Conservation (phyloP, 2,113 vertebrate species). For the Nanorana parkeri region DNA sequence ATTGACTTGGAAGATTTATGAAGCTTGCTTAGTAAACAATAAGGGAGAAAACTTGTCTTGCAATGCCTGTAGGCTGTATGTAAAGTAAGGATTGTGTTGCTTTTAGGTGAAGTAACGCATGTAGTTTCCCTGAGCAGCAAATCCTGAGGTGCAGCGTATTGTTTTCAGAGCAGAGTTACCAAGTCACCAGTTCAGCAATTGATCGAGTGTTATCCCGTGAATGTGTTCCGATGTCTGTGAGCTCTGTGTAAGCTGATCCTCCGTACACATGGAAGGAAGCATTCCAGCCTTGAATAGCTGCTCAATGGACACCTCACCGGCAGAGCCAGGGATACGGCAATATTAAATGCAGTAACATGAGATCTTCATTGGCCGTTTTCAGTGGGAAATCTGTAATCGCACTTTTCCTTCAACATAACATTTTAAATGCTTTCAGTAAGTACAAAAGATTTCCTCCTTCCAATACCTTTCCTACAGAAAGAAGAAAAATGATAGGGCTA, state of each 20-base stretch:
- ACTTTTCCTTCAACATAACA: not conserved
- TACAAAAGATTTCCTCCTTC: conserved; percentile 4
- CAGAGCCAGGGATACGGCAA: not conserved
- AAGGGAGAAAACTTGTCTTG: conserved; percentile 6
- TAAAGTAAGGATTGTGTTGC: conserved; percentile 35
- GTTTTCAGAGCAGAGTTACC: not conserved
- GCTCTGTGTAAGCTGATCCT: not conserved
- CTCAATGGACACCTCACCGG: not conserved
- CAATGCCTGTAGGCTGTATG: not conserved
- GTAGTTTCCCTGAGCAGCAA: conserved; percentile 15
- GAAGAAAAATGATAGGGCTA: not conserved
- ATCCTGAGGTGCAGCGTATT: not conserved
- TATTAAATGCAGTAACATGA: not conserved
- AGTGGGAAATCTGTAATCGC: conserved; percentile 29
- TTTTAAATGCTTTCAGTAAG: conserved; percentile 10
- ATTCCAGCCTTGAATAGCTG: not conserved
- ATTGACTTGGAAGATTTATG: conserved; percentile 53
- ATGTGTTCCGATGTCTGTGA: not conserved
- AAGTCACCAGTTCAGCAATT: not conserved
- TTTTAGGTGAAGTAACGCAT: conserved; percentile 42
- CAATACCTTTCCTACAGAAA: not conserved
- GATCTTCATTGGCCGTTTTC: conserved; percentile 3
- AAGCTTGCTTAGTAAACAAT: conserved; percentile 45
- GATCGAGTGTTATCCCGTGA: not conserved
- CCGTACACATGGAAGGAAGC: not conserved